A percentile compares a stretch with the other conserved stretches of the same genome.
These are phyloP conservation scores for Antechinus flavipes DNA, from an alignment of 2,113 vertebrate genomes.

Conservation along the genomic window DNA sequence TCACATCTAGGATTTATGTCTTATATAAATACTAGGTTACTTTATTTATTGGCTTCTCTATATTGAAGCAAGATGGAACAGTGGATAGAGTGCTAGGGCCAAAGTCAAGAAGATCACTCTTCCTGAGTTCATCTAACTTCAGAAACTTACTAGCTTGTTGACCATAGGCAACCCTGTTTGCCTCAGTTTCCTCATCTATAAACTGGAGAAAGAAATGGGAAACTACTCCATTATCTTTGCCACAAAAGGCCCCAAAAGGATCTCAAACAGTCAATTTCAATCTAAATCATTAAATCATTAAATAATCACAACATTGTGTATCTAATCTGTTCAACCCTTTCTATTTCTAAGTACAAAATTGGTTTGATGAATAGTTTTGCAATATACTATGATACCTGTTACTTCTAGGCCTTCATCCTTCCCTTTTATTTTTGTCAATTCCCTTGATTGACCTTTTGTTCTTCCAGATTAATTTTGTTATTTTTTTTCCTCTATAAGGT, in stretches of 20 bases:
- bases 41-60: not conserved
- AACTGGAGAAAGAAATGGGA: not conserved
- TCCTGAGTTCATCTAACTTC: not conserved
- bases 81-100: not conserved
- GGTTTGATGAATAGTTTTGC: not conserved
- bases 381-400: not conserved
- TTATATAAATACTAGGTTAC: not conserved
- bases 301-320: not conserved
- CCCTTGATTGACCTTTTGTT: not conserved
- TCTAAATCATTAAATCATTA: not conserved
- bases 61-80: not conserved
- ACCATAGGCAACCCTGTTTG: not conserved
- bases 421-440: not conserved
- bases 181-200: not conserved
- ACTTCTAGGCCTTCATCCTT: not conserved
- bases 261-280: not conserved
- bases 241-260: not conserved
- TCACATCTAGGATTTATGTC: not conserved
- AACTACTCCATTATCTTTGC: not conserved
- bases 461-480: not conserved
- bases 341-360: not conserved
- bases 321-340: not conserved
- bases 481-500: not conserved
- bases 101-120: not conserved
- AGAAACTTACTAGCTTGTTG: not conserved